Evolutionary conservation across 1,140 invertebrate genomes (phyloP).

Genomic region (Apis florea): DNA sequence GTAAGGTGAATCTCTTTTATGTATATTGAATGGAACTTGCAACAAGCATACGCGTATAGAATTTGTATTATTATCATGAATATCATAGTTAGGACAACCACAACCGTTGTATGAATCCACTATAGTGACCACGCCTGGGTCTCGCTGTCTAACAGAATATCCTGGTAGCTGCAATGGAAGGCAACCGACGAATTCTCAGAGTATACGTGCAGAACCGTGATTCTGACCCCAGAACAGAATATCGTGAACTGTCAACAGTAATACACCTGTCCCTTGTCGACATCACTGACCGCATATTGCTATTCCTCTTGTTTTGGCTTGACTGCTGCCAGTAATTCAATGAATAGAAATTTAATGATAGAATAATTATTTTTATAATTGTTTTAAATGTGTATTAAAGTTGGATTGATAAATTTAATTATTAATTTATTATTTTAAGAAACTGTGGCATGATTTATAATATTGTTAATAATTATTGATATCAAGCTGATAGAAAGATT

Average conservation of each 20-base stretch:
- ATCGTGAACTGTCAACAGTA: slow-evolving; percentile 68
- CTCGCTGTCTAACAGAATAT: slow-evolving; percentile 42
- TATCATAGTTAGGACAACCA: slow-evolving; percentile 4
- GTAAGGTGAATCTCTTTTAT: neutral
- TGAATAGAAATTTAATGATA: slow-evolving; percentile 56
- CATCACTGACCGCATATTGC: slow-evolving; percentile 65
- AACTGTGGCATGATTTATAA: no score
- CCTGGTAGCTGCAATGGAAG: slow-evolving; percentile 62
- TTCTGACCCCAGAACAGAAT: slow-evolving; percentile 60
- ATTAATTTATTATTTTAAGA: no score
- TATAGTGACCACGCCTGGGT: slow-evolving; percentile 23
- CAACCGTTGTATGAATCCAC: slow-evolving; percentile 40
- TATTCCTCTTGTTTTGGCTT: slow-evolving; percentile 68
- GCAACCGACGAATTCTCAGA: slow-evolving; percentile 68
- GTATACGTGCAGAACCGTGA: slow-evolving; percentile 55
- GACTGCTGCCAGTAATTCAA: slow-evolving; percentile 59
- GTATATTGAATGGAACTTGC: neutral
- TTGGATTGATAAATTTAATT: no score
- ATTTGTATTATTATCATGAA: slow-evolving; percentile 17
- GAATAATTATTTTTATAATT: neutral
- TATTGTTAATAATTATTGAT: no score
- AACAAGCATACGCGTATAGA: neutral
- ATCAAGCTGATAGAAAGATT: no score
- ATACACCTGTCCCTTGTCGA: slow-evolving; percentile 46
- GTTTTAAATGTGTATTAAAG: neutral